Conservation (phyloP, 2,888 invertebrate species). For the Idaea biselata region DNA sequence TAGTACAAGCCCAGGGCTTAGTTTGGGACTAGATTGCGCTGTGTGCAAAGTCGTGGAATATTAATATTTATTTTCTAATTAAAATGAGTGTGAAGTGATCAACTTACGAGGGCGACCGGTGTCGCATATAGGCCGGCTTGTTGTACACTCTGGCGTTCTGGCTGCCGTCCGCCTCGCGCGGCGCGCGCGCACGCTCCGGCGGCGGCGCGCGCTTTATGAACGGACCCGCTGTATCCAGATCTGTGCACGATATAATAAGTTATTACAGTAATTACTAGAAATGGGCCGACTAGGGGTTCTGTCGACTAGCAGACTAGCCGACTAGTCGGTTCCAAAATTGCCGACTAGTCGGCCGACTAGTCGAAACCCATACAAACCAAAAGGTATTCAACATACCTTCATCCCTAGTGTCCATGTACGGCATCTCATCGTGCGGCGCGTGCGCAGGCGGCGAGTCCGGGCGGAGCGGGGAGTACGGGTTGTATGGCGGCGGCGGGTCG, state of each 20-base stretch:
- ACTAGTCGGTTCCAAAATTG: no score
- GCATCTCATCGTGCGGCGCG: constrained; percentile 15
- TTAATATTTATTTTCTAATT: no score
- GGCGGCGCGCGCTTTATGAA: constrained; percentile 34
- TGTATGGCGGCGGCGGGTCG: constrained; percentile 58
- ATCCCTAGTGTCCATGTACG: constrained; percentile 8
- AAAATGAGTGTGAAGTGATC: no score
- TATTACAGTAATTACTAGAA: constrained; percentile 9
- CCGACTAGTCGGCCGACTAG: no score
- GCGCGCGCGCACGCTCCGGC: constrained; percentile 20
- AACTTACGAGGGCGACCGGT: constrained; percentile 24
- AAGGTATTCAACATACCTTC: constrained; percentile 18
- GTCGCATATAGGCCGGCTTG: constrained; percentile 37
- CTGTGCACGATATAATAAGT: constrained; percentile 28
- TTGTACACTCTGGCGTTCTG: constrained; percentile 43
- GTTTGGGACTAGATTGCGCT: no score
- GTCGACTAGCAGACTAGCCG: no score
- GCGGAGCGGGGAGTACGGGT: constrained; percentile 41
- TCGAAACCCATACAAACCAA: no score
- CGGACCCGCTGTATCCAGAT: constrained; percentile 26
- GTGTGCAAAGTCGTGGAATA: no score
- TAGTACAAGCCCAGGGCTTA: no score
- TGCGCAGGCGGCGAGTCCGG: constrained; percentile 26
- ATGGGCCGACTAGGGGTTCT: no score
- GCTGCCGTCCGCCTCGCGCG: constrained; percentile 34